Evolutionary conservation across 2,888 invertebrate genomes (phyloP).

Genomic region (Caenorhabditis macrosperma): DNA sequence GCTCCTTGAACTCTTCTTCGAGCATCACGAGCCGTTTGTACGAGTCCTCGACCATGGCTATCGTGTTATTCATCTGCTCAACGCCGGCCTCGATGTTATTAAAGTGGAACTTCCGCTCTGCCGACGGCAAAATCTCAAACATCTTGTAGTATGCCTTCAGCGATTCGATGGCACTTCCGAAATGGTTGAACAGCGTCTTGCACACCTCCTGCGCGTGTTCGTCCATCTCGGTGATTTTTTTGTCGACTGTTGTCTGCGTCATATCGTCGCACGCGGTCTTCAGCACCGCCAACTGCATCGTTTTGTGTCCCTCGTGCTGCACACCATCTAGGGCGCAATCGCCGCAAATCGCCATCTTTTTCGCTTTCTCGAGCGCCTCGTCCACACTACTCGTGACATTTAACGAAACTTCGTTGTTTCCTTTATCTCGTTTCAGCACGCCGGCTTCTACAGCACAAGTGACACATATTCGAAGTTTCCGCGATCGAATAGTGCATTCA

Average conservation of each 20-base stretch:
- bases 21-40: conserved; percentile 10
- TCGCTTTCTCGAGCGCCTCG: conserved; percentile 9
- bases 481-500: conserved; percentile 27
- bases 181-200: background rate
- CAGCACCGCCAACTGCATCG: conserved; percentile 24
- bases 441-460: conserved; percentile 9
- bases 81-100: conserved; percentile 32
- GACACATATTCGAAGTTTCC: conserved; percentile 38
- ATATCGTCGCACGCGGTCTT: conserved; percentile 19
- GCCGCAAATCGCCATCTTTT: conserved; percentile 44
- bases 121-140: background rate
- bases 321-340: conserved; percentile 51
- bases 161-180: background rate
- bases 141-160: conserved; percentile 12
- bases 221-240: background rate
- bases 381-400: conserved; percentile 8
- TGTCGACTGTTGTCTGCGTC: background rate
- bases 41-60: conserved; percentile 18
- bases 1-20: background rate
- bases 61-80: conserved; percentile 23
- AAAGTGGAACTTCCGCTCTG: conserved; percentile 16
- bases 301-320: conserved; percentile 40
- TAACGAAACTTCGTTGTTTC: conserved; percentile 7
- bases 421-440: conserved; percentile 6
- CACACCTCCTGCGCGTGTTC: background rate